Evolutionary conservation across 2,113 vertebrate species (phyloP).

Genomic region (Empidonax alnorum): DNA sequence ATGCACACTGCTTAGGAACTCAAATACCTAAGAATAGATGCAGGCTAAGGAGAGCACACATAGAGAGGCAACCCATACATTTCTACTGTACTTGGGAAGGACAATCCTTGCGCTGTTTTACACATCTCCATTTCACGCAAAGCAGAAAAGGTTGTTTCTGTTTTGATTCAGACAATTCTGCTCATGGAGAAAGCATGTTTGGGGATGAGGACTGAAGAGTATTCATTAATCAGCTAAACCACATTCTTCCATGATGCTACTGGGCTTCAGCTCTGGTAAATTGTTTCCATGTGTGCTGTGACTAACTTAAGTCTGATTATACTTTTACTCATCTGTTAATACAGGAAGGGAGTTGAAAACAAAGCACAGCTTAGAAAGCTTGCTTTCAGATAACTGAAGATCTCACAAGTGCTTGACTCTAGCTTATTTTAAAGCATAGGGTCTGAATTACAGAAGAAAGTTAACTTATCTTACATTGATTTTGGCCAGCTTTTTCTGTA

Average conservation of each 20-base stretch:
- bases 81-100: background rate
- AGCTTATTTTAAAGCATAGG: background rate
- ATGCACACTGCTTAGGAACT: background rate
- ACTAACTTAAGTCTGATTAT: background rate
- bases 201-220: background rate
- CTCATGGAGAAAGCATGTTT: background rate
- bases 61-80: background rate
- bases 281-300: background rate
- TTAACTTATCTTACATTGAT: constrained; percentile 83
- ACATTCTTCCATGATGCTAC: background rate
- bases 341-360: background rate
- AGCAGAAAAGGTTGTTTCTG: background rate
- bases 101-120: background rate
- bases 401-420: background rate
- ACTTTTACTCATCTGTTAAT: background rate
- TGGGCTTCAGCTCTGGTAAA: background rate
- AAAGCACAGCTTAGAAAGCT: background rate
- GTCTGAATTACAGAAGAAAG: background rate
- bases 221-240: constrained; percentile 7
- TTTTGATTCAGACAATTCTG: background rate
- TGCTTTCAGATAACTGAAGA: background rate
- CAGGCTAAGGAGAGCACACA: background rate
- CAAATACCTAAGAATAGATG: background rate
- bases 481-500: constrained; percentile 87
- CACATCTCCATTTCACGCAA: background rate